phyloP scores from a whole-genome alignment of 2,113 vertebrate genomes.

The Aspidoscelis tigris region DNA sequence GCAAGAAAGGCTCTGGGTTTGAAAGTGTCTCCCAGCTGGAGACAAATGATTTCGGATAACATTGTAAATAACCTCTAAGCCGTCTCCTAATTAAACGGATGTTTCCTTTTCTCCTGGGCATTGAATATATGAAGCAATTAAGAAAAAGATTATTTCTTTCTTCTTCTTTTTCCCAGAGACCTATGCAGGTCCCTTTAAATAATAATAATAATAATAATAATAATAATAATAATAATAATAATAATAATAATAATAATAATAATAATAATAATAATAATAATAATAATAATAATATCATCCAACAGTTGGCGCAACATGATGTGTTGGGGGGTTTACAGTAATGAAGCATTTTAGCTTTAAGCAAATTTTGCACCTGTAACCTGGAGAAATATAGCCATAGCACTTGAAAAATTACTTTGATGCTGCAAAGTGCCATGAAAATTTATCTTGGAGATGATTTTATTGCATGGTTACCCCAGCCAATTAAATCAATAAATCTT shows the following conservation, averaged over 20 bases:
- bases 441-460: conserved; percentile 94
- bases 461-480: conserved; percentile 94
- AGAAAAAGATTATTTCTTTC: conserved; percentile 73
- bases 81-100: conserved; percentile 80
- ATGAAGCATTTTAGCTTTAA: conserved; percentile 86
- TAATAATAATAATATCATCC: conserved; percentile 51
- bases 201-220: not conserved
- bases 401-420: conserved; percentile 89
- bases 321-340: conserved; percentile 69
- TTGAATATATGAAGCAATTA: conserved; percentile 81
- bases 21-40: conserved; percentile 75
- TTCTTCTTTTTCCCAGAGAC: conserved; percentile 67
- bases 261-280: not conserved
- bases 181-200: conserved; percentile 19
- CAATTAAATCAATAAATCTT: conserved; percentile 97
- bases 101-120: conserved; percentile 71
- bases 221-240: conserved; percentile 44
- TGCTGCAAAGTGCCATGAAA: conserved; percentile 85
- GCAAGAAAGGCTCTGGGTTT: conserved; percentile 55
- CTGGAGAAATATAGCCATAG: conserved; percentile 84
- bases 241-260: not conserved
- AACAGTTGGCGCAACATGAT: conserved; percentile 62
- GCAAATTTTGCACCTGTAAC: conserved; percentile 89
- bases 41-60: conserved; percentile 76
- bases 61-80: conserved; percentile 81